Evolutionary conservation across 2,113 vertebrate genomes (phyloP), one percentile per base, ranked within the genome.

Genomic region (Hypomesus transpacificus): DNA sequence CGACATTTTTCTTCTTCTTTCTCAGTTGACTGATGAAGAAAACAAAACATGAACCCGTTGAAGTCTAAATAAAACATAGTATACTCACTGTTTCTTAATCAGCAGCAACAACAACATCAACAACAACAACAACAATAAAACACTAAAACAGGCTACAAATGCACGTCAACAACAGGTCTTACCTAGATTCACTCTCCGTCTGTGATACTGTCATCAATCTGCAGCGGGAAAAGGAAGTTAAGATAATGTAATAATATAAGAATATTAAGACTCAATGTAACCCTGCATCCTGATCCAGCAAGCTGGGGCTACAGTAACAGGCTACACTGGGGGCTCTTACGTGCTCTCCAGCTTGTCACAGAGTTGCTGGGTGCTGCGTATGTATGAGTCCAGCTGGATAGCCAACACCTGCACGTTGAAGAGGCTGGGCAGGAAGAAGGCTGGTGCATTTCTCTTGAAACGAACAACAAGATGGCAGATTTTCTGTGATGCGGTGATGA

Each of bases 391-490:
- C 17, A 75, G 54, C 54, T 66, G 16, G 24, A 21, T 31, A 17
- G 5, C 8, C 68, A 75, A 53, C 3, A 64, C 53, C 1, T 70
- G 53, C 50, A 66, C 39, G 34, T 53, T 75, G 34, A 59, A n/a
- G 8, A 70, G 54, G 54, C 2, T 75, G 53, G 54, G 74, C 17
- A 58, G n/a, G 18, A 65, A 65, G 63, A 65, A 65, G 5, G 3
- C 17, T 0, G 68, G 91, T 77, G 66, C 86, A 28, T 0, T 54
- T 76, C 59, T 77, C 76, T 1, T 69, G 31, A 1, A 86, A 75
- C 59, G 88, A 76, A 16, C 66, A 39, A 1, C 85, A n/a, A 31
- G n/a, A n/a, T n/a, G n/a, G n/a, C n/a, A n/a, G n/a, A n/a, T n/a
- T n/a, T n/a, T n/a, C n/a, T n/a, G n/a, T n/a, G n/a, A n/a, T n/a